Evolutionary conservation across 1,140 invertebrate genomes (phyloP).

Genomic region (Listronotus bonariensis): DNA sequence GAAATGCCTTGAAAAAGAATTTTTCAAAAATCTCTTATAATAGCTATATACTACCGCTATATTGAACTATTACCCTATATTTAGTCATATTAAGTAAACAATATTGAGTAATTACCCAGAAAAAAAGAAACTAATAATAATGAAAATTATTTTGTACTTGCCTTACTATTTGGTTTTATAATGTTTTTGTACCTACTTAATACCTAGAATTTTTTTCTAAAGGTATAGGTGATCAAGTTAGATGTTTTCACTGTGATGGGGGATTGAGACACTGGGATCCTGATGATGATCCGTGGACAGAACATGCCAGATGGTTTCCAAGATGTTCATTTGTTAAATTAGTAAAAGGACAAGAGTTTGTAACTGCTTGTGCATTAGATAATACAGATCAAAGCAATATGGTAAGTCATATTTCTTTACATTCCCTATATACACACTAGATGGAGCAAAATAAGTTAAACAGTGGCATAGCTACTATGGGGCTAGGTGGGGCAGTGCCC

Average conservation of each 20-base stretch:
- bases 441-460: too few relatives aligned
- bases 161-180: constrained; percentile 52
- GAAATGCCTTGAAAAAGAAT: too few relatives aligned
- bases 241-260: constrained; percentile 91
- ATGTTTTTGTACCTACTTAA: constrained; percentile 50
- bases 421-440: too few relatives aligned
- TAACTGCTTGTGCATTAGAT: constrained; percentile 60
- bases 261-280: constrained; percentile 84
- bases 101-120: too few relatives aligned
- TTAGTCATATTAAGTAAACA: too few relatives aligned
- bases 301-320: constrained; percentile 90
- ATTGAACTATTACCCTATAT: too few relatives aligned
- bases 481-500: too few relatives aligned
- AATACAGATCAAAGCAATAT: constrained; percentile 8
- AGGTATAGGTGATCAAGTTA: constrained; percentile 72
- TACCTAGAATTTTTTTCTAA: constrained; percentile 27
- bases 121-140: too few relatives aligned
- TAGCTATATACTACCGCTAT: too few relatives aligned
- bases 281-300: constrained; percentile 84
- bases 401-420: constrained; percentile 24
- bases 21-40: too few relatives aligned
- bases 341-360: constrained; percentile 78
- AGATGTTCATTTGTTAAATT: constrained; percentile 79
- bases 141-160: too few relatives aligned
- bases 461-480: too few relatives aligned